Evolutionary conservation across 2,797 vertebrate species (phyloP).

Genomic region (Somateria mollissima): DNA sequence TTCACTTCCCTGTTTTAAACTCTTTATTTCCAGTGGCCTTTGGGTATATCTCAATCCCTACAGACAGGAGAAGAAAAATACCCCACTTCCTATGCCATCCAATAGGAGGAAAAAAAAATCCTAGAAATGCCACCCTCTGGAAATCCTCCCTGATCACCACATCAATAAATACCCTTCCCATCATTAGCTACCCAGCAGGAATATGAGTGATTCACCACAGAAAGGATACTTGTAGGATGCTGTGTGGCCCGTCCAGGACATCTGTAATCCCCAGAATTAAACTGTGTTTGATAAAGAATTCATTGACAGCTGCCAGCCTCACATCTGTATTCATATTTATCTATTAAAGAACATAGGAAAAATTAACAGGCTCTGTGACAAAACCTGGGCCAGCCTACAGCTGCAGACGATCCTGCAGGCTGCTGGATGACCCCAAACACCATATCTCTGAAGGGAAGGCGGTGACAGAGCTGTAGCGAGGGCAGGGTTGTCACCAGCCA

Average conservation of each 20-base stretch:
- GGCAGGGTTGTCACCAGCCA: neutral
- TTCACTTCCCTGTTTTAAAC: neutral
- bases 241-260: conserved; percentile 63
- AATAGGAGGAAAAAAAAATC: neutral
- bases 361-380: neutral
- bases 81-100: neutral
- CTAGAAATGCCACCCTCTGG: neutral
- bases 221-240: conserved; percentile 76
- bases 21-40: neutral
- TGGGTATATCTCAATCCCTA: neutral
- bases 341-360: conserved; percentile 26
- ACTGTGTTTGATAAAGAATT: conserved; percentile 74
- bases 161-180: neutral
- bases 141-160: neutral
- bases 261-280: conserved; percentile 80
- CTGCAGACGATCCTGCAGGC: neutral
- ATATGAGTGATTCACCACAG: neutral
- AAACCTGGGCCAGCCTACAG: neutral
- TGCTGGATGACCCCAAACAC: neutral
- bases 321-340: conserved; percentile 81
- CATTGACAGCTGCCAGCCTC: conserved; percentile 78
- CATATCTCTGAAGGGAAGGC: neutral
- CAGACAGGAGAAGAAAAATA: neutral
- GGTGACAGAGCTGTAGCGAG: neutral
- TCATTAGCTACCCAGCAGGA: neutral